Evolutionary conservation across 2,888 invertebrate genomes (phyloP).

Genomic region (Phasia obesa): DNA sequence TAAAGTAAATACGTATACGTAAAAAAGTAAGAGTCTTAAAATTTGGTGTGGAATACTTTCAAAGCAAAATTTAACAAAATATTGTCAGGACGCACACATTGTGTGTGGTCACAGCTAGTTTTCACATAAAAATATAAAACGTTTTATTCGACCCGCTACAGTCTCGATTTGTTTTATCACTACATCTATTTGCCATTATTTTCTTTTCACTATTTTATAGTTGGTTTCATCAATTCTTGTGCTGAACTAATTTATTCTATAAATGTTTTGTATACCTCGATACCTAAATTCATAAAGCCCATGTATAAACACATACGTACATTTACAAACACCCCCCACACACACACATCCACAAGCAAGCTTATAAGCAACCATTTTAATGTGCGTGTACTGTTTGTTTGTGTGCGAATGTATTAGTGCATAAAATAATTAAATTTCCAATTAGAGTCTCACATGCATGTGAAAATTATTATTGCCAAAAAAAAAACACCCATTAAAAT

Average conservation of each 20-base stretch:
- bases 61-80: too few relatives aligned
- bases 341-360: not conserved
- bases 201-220: not conserved
- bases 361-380: too few relatives aligned
- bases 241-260: slow-evolving; percentile 14
- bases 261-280: not conserved
- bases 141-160: too few relatives aligned
- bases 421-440: slow-evolving; percentile 72
- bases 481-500: not conserved
- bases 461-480: slow-evolving; percentile 67
- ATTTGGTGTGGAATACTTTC: too few relatives aligned
- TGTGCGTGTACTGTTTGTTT: not conserved
- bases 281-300: not conserved
- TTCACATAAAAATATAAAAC: too few relatives aligned
- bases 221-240: slow-evolving; percentile 28
- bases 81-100: too few relatives aligned
- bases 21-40: too few relatives aligned
- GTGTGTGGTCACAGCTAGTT: too few relatives aligned
- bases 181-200: too few relatives aligned
- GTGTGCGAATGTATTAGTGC: slow-evolving; percentile 38
- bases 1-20: too few relatives aligned
- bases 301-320: not conserved
- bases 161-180: too few relatives aligned
- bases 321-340: not conserved
- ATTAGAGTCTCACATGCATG: slow-evolving; percentile 68